phyloP scores from a whole-genome alignment of 2,888 invertebrate genomes.

The Sepiola atlantica region DNA sequence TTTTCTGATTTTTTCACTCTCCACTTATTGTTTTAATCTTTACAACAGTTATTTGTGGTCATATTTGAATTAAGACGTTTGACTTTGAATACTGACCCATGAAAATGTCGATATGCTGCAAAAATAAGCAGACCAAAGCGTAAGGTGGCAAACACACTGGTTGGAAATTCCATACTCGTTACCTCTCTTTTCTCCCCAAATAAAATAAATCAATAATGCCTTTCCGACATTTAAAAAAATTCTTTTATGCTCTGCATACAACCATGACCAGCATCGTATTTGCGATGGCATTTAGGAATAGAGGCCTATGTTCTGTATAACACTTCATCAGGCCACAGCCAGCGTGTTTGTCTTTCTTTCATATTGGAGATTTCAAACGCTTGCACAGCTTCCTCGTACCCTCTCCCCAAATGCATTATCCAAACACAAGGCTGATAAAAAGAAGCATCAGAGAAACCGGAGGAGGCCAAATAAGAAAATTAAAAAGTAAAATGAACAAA shows the following conservation, averaged over 20 bases:
- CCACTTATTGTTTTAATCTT: no score
- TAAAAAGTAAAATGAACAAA: not conserved
- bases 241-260: not conserved
- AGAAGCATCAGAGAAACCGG: not conserved
- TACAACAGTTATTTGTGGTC: no score
- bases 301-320: not conserved
- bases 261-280: not conserved
- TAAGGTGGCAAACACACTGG: not conserved
- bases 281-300: not conserved
- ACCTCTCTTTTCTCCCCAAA: not conserved
- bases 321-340: not conserved
- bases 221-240: not conserved
- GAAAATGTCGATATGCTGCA: no score
- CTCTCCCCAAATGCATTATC: not conserved
- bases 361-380: not conserved
- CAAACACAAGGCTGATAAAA: not conserved
- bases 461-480: not conserved
- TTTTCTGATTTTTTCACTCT: no score
- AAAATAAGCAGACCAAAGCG: no score
- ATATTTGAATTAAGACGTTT: no score
- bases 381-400: not conserved
- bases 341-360: conserved; percentile 32
- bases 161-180: not conserved
- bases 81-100: no score
- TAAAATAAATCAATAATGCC: conserved; percentile 32